phyloP scores from a whole-genome alignment of 2,797 vertebrate genomes.

The Artibeus jamaicensis region DNA sequence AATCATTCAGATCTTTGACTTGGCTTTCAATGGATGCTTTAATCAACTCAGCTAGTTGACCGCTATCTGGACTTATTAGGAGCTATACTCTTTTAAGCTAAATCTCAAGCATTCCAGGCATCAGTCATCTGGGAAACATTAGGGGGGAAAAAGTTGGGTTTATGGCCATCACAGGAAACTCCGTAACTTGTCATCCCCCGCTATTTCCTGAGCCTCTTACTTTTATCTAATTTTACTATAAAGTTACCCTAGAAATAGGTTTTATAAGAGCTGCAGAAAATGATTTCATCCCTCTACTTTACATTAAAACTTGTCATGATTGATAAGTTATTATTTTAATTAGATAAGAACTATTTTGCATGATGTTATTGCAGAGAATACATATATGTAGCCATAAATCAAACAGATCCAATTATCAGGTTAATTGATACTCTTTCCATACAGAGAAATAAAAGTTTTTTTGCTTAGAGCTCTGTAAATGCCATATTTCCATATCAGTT shows the following conservation, averaged over 20 bases:
- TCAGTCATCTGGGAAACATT: not conserved
- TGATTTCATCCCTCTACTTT: not conserved
- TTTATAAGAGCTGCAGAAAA: not conserved
- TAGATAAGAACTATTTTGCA: not conserved
- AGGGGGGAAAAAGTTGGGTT: not conserved
- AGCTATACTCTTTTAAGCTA: not conserved
- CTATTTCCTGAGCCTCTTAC: not conserved
- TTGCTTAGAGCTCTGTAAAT: not conserved
- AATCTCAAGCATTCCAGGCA: not conserved
- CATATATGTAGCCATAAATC: not conserved
- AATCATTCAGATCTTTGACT: not conserved
- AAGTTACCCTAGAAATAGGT: not conserved
- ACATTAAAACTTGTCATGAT: not conserved
- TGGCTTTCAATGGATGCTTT: not conserved
- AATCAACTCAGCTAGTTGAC: not conserved
- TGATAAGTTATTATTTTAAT: not conserved
- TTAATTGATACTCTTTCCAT: not conserved
- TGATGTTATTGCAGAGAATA: not conserved
- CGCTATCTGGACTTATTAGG: not conserved
- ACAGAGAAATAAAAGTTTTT: not conserved
- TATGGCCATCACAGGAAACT: not conserved
- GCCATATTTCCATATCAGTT: not conserved
- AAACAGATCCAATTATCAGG: not conserved
- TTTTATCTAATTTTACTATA: not conserved
- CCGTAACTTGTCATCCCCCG: not conserved